Percentiles rank a stretch among this genome's conserved stretches.
Evolutionary conservation across 2,797 vertebrate species (phyloP).

Genomic region (Helicolenus hilgendorfi): DNA sequence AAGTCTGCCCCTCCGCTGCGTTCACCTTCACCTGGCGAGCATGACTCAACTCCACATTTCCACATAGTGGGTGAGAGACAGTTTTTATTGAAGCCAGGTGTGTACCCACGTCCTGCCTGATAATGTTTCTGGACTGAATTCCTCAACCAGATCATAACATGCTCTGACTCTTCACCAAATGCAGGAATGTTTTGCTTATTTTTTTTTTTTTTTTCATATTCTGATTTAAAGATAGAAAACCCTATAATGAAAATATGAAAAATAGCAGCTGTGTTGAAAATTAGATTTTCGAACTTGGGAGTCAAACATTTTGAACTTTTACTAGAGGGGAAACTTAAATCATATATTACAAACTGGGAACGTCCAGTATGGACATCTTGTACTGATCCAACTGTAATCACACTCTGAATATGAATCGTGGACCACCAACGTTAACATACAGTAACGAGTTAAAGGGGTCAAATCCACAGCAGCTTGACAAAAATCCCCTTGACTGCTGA

Average conservation of each 20-base stretch:
- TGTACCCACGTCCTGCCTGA: conserved; percentile 68
- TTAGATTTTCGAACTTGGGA: not conserved
- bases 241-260: conserved; percentile 8
- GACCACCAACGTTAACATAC: conserved; percentile 7
- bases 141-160: conserved; percentile 75
- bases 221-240: conserved; percentile 27
- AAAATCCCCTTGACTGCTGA: conserved; percentile 21
- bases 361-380: not conserved
- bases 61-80: conserved; percentile 75
- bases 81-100: conserved; percentile 91
- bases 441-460: conserved; percentile 27
- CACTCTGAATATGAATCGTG: conserved; percentile 10
- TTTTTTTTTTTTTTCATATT: not conserved
- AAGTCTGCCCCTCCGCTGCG: conserved; percentile 81
- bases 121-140: conserved; percentile 72
- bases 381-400: not conserved
- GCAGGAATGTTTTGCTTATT: conserved; percentile 23
- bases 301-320: not conserved
- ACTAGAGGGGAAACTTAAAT: not conserved
- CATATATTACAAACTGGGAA: not conserved
- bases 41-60: conserved; percentile 88
- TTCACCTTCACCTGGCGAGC: conserved; percentile 91
- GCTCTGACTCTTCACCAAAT: conserved; percentile 45
- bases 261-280: conserved; percentile 27
- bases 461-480: conserved; percentile 31